phyloP scores from a whole-genome alignment of 2,797 vertebrate genomes.

The Carduelis carduelis region DNA sequence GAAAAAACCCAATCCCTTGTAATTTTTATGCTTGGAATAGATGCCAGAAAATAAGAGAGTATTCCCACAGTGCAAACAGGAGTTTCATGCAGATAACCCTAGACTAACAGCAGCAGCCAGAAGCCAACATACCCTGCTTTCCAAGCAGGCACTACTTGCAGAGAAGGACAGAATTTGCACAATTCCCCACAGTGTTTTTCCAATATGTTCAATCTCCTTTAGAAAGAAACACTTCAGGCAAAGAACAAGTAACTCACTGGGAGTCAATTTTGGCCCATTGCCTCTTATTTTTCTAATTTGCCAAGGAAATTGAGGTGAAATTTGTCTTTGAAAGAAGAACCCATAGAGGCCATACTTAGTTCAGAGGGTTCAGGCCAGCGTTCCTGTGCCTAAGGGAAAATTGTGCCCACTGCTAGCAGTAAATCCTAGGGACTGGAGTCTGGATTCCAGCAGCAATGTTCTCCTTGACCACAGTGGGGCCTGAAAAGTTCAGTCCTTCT shows the following conservation, averaged over 20 bases:
- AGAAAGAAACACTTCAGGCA: background rate
- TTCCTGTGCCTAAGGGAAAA: background rate
- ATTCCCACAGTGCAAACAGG: background rate
- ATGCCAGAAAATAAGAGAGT: background rate
- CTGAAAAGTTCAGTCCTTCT: background rate
- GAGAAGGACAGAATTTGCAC: background rate
- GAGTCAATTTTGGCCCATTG: background rate
- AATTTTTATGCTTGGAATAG: background rate
- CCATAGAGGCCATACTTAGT: background rate
- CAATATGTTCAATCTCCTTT: slow-evolving; percentile 12
- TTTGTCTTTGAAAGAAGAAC: background rate
- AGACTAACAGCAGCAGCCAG: background rate
- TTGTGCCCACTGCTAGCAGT: background rate
- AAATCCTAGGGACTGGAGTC: background rate
- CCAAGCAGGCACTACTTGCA: background rate
- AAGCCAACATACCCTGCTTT: background rate
- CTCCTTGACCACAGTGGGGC: background rate
- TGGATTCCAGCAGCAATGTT: background rate
- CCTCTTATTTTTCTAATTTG: background rate
- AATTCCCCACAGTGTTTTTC: background rate
- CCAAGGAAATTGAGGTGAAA: background rate
- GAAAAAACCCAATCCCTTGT: background rate
- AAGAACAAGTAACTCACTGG: background rate
- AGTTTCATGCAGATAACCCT: background rate
- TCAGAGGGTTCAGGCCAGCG: background rate